Base-by-base conservation (phyloP, 2,888 invertebrate genomes). In the Tridacna crocea region DNA sequence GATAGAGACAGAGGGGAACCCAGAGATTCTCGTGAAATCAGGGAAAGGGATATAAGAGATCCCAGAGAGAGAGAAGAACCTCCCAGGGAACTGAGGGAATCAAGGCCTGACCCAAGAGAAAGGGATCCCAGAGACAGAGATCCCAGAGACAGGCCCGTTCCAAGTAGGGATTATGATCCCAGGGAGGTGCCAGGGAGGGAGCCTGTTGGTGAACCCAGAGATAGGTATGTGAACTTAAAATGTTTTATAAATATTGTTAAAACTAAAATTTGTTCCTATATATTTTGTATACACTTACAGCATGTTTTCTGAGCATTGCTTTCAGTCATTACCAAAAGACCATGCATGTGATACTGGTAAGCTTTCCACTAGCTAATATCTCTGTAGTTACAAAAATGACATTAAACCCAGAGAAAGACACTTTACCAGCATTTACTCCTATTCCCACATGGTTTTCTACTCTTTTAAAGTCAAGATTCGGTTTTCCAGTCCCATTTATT, bases 111-210 rank as follows among this genome's bases (percentile, higher is more conserved):
- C 17, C 76, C 58, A 10, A 74, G 82, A 48, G 85, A 82, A 8
- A 75, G 87, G n/a, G 80, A 82, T 24, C 26, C 72, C 0, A 72
- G 76, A 27, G 77, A 77, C 3, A 70, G 86, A 65, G 78, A 85
- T n/a, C 79, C 63, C 17, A 74, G 82, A 47, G 85, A 82, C 15
- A 74, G 87, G 15, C 46, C 74, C 1, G 61, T 36, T 47, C 74
- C 61, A n/a, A 47, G 60, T n/a, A 61, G 86, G 70, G 78, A 85
- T 27, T 27, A 72, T 79, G 74, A 74, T 46, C 74, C 83, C 63
- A 48, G 88, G 74, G 77, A 73, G 27, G 47, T 74, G 19, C 13
- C 61, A 22, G 48, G 15, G n/a, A 60, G 77, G 72, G 84, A 79
- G 55, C 75, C 60, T 8, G 61, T 65, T 36, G 77, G 47, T 4